A percentile compares a stretch with the other conserved stretches of the same genome.
These are phyloP conservation scores for Enteromius treurensis DNA, from an alignment of 2,797 vertebrate genomes.

Conservation along the genomic window DNA sequence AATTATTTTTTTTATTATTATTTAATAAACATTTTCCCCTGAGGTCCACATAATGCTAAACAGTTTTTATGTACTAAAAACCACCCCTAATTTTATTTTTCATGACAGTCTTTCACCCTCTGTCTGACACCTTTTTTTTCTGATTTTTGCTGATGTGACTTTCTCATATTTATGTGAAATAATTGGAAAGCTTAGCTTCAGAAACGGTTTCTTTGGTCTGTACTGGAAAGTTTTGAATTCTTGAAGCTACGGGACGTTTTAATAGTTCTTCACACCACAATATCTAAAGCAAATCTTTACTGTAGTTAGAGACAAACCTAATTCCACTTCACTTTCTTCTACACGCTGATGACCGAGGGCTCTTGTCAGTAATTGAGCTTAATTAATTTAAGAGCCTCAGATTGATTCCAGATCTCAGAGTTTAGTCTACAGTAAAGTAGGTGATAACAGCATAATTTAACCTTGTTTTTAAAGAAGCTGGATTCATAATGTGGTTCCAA, in stretches of 20 bases:
- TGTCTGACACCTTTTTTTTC: neutral
- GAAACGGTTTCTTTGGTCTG: neutral
- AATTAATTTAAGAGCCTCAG: constrained; percentile 51
- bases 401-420: constrained; percentile 40
- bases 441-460: constrained; percentile 41
- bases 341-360: constrained; percentile 43
- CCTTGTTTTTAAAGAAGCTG: constrained; percentile 27
- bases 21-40: neutral
- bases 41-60: neutral
- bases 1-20: neutral
- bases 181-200: neutral
- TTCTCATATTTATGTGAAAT: neutral
- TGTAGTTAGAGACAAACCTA: neutral
- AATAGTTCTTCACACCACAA: neutral
- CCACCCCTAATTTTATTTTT: neutral
- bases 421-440: constrained; percentile 40
- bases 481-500: constrained; percentile 6
- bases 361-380: constrained; percentile 56
- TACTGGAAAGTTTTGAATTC: neutral
- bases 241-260: neutral
- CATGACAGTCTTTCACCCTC: neutral
- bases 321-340: neutral
- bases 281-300: neutral
- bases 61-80: neutral
- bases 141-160: neutral